Conservation (phyloP, 2,113 vertebrate genomes). For the Picathartes gymnocephalus region DNA sequence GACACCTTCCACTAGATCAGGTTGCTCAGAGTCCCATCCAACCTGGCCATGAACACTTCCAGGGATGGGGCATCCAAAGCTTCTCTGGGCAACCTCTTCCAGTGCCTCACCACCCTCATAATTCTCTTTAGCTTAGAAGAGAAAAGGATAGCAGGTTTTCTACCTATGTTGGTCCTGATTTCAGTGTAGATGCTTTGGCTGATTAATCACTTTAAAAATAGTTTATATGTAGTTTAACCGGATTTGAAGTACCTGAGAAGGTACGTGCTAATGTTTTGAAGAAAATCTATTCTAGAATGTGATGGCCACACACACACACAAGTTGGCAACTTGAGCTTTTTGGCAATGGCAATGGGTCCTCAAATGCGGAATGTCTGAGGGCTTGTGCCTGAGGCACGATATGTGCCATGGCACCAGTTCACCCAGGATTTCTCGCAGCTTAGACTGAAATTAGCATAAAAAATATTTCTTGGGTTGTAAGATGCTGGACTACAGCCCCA, state of each 20-base stretch:
- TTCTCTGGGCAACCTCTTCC: neutral
- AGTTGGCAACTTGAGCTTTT: neutral
- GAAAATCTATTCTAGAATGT: neutral
- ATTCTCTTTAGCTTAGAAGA: neutral
- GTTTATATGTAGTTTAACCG: neutral
- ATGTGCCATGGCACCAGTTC: neutral
- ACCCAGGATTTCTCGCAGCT: neutral
- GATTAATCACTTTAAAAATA: neutral
- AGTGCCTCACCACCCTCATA: neutral
- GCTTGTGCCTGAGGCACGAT: rapidly evolving
- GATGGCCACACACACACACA: neutral
- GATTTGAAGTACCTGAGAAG: neutral
- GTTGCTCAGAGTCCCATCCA: neutral
- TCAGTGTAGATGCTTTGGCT: neutral
- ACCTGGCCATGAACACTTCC: neutral
- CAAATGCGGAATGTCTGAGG: neutral
- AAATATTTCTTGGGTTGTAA: neutral
- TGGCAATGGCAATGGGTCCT: neutral
- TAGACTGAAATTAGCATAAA: neutral
- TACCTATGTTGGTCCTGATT: neutral
- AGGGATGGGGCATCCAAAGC: neutral
- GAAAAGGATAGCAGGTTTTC: neutral
- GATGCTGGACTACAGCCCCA: neutral
- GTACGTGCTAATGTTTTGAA: neutral
- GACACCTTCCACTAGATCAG: neutral